phyloP scores from a whole-genome alignment of 2,797 vertebrate genomes.

The Myotis myotis region DNA sequence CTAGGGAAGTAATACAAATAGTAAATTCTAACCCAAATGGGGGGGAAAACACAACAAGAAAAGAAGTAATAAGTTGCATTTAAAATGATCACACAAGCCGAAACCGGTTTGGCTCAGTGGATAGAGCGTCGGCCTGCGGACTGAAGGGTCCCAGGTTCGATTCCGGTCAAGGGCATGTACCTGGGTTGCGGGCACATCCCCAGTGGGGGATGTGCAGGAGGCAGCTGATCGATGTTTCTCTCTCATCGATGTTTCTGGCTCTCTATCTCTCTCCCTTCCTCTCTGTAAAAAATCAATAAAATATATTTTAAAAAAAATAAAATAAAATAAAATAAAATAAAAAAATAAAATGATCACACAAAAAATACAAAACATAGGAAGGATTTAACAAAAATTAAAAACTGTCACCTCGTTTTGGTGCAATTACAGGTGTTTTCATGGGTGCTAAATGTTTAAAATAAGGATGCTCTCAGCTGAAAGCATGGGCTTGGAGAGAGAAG shows the following conservation, averaged over 20 bases:
- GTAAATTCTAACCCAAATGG: neutral
- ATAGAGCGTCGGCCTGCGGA: too few relatives aligned
- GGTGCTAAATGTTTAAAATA: neutral
- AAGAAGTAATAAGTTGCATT: neutral
- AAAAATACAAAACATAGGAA: neutral
- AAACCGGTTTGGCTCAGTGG: too few relatives aligned
- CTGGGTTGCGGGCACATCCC: too few relatives aligned
- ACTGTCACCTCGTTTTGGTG: neutral
- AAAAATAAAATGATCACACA: neutral
- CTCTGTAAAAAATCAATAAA: too few relatives aligned
- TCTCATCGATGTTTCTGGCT: too few relatives aligned
- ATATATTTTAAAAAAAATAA: too few relatives aligned
- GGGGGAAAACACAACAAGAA: neutral
- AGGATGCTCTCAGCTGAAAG: neutral
- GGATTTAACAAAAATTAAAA: slow-evolving; percentile 33
- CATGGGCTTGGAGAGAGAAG: neutral
- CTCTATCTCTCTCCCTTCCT: too few relatives aligned
- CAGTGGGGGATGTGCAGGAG: too few relatives aligned
- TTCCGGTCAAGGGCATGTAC: too few relatives aligned
- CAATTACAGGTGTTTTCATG: neutral
- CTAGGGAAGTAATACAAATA: slow-evolving; percentile 7
- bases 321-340: too few relatives aligned
- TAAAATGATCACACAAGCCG: neutral
- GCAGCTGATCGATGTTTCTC: too few relatives aligned
- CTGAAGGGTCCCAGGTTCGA: too few relatives aligned